Percentiles rank a stretch among this genome's conserved stretches.
These are phyloP conservation scores for Altica lythri DNA, from an alignment of 2,888 invertebrate species.

Conservation along the genomic window DNA sequence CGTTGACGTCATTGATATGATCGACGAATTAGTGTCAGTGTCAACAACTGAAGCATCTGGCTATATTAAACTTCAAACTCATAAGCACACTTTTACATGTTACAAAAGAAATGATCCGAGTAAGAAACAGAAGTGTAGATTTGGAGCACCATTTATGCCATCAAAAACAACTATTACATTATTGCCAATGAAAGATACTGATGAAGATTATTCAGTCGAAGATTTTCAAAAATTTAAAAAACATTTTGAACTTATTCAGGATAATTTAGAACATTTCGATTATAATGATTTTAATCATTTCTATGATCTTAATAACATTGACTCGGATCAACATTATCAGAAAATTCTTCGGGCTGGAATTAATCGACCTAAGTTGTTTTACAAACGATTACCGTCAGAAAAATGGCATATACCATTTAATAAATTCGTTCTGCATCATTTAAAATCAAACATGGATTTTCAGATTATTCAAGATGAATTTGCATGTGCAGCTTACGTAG, in stretches of 20 bases:
- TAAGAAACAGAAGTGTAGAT: constrained; percentile 37
- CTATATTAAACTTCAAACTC: constrained; percentile 43
- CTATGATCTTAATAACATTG: constrained; percentile 30
- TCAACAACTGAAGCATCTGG: constrained; percentile 38
- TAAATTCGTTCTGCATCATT: constrained; percentile 48
- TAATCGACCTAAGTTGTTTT: not conserved
- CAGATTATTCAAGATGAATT: constrained; percentile 54
- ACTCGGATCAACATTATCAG: constrained; percentile 40
- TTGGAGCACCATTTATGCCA: constrained; percentile 49
- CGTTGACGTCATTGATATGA: constrained; percentile 36
- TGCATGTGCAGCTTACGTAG: constrained; percentile 54
- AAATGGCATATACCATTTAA: constrained; percentile 54
- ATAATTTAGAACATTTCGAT: constrained; percentile 33
- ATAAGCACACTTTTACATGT: constrained; percentile 47
- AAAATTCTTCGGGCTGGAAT: constrained; percentile 37
- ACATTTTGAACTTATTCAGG: constrained; percentile 23
- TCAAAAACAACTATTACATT: constrained; percentile 40
- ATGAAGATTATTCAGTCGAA: constrained; percentile 12
- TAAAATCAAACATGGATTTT: constrained; percentile 52
- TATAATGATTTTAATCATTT: constrained; percentile 35
- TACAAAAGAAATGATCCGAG: constrained; percentile 35
- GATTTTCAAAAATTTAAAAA: constrained; percentile 17
- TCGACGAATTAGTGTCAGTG: constrained; percentile 43
- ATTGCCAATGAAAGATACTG: constrained; percentile 33
- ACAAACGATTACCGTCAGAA: constrained; percentile 39